These are phyloP conservation scores for Sciaenops ocellatus DNA, from an alignment of 2,797 vertebrate genomes.

Conservation along the genomic window DNA sequence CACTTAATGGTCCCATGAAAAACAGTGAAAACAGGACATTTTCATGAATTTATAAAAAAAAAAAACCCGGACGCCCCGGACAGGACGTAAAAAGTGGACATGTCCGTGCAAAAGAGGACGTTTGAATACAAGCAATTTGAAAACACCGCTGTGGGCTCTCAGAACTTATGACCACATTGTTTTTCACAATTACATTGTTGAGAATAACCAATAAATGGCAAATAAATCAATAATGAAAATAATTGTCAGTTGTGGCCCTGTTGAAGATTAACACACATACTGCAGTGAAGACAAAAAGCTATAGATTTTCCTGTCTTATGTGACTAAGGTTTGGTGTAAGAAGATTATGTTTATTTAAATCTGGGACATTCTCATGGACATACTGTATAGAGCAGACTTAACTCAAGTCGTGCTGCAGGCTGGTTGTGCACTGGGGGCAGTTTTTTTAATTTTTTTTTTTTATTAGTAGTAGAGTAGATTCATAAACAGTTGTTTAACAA, in stretches of 20 bases:
- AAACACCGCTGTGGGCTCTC: too few species aligned
- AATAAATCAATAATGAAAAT: neutral
- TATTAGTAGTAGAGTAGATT: neutral
- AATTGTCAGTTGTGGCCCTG: neutral
- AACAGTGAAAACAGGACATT: too few species aligned
- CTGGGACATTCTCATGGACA: neutral
- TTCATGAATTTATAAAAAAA: too few species aligned
- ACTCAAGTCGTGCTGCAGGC: neutral
- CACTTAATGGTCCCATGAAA: too few species aligned
- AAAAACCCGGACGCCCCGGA: too few species aligned
- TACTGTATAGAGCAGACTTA: neutral
- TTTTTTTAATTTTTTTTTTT: constrained; percentile 12
- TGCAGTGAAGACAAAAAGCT: neutral
- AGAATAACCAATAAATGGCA: neutral
- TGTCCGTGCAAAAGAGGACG: too few species aligned
- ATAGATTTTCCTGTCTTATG: neutral
- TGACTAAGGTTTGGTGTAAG: neutral
- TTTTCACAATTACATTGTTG: neutral
- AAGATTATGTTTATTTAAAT: neutral
- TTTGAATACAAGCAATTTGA: too few species aligned
- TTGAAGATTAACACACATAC: neutral
- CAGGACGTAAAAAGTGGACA: too few species aligned
- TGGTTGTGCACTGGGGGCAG: neutral
- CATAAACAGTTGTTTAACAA: constrained; percentile 19
- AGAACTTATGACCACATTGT: neutral